Evolutionary conservation across 1,140 invertebrate species (phyloP), one percentile per base, ranked within the genome.

Genomic region (Propsilocerus akamusi): DNA sequence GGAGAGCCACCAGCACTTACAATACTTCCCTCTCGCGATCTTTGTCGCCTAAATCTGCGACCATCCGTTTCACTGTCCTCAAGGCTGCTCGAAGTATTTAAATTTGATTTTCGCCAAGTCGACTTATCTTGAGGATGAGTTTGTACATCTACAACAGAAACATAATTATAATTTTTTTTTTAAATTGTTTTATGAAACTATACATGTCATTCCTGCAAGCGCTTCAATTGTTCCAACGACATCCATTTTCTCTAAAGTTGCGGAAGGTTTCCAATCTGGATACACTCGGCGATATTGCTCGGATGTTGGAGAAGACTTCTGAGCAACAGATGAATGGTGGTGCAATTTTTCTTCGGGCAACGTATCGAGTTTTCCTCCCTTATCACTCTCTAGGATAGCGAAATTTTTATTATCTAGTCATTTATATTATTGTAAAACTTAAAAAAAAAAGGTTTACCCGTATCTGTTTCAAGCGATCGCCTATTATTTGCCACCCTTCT

Each of bases 211-310:
- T 84, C 83, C 81, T 73, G 89, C 86, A 50, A 91, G 85, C 25
- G 84, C 79, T 69, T 91, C 86, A 71, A 91, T 81, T 23, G 83
- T 80, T 48, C 78, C 72, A 54, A 88, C 82, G 26, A 90, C 81
- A 65, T 89, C 86, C 20, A 79, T 81, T 59, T 81, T 85, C 53
- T 88, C 83, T 7, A 86, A 75, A 14, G 79, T 72, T 53, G 71
- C 72, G 11, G 78, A 80, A 14, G 84, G 84, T 55, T 78, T 80
- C 83, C 86, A 86, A 57, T 88, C 83, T 17, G 75, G 68, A 58
- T 81, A 82, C 22, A 80, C 75, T 34, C 78, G 69, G 34, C 78
- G 70, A 58, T 81, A 83, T 52, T 60, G 56, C 49, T 71, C 58
- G 5, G 54, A 58, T 17, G 55, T 52, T 5, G 59, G 14, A 8